Conservation (phyloP, 1,140 invertebrate genomes). For the Agrypnia vestita region DNA sequence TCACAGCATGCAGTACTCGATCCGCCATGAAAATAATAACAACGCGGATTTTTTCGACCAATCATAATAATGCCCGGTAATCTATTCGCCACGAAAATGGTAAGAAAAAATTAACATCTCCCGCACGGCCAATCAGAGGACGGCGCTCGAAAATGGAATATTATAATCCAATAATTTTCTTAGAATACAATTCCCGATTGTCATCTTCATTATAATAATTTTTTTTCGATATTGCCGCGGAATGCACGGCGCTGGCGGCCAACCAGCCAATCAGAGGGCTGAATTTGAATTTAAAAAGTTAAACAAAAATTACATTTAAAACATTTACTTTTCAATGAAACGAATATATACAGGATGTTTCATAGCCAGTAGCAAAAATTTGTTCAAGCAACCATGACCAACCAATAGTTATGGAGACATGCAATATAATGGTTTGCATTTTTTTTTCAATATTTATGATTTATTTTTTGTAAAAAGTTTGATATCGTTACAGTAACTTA, state of each 20-base stretch:
- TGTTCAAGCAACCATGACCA: too few species aligned
- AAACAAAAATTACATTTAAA: too few species aligned
- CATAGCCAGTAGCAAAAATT: too few species aligned
- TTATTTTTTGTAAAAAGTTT: too few species aligned
- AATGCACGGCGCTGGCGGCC: constrained; percentile 42
- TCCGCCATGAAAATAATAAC: background rate
- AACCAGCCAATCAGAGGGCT: background rate
- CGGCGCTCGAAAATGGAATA: constrained; percentile 42
- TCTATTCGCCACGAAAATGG: background rate
- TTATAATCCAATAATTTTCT: constrained; percentile 58
- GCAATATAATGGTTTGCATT: too few species aligned
- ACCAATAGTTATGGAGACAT: too few species aligned
- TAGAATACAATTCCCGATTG: constrained; percentile 55
- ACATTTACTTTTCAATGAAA: too few species aligned
- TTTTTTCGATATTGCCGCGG: constrained; percentile 48
- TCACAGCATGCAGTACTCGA: background rate
- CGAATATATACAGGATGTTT: too few species aligned
- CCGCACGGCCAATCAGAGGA: background rate
- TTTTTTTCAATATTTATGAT: too few species aligned
- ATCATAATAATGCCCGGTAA: background rate
- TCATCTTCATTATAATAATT: constrained; percentile 49
- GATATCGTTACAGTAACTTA: too few species aligned
- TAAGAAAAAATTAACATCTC: constrained; percentile 30
- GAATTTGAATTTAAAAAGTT: background rate
- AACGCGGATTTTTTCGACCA: constrained; percentile 5